Base-by-base conservation (phyloP, 1,140 invertebrate genomes). In the Dinothrombium tinctorium region DNA sequence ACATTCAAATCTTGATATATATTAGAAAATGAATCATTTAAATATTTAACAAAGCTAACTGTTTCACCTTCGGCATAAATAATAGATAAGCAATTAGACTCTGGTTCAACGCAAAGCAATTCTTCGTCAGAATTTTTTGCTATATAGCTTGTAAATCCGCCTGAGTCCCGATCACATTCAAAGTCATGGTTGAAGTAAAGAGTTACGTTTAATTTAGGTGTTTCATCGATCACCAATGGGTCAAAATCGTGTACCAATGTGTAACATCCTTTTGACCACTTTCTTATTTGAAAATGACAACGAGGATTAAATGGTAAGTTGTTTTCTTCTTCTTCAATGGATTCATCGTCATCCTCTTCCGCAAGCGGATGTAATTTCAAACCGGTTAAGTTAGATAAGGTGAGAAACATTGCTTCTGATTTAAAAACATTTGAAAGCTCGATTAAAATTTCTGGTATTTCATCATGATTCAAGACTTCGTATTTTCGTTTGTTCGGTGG, bases 101-200 rank as follows among this genome's bases (percentile, higher is more conserved):
- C 48, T 9, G 65, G 65, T 35, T 50, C 49, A 15, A 66, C 55
- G 14, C 57, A 59, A 40, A 67, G 42, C 15, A 67, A 47, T 62
- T 66, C 63, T 44, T 63, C 61, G 53, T 66, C 62, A 50, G 64
- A 62, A 42, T 58, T 62, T 50, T 59, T 59, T 2, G 59, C 62
- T 40, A 68, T 59, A 50, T 66, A 68, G 7, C 57, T 57, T 17
- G 59, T 60, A 46, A 55, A 61, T 2, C 66, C 66, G 23, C 66
- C 66, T 49, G 52, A 51, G 2, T 61, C 53, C 4, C n/a, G 14
- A 23, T 43, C 33, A 22, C 19, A 20, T 14, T 43, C 24, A 28
- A 23, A 19, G 20, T 43, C 36, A 39, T 44, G 3, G 14, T 33
- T 44, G 24, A 45, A 42, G n/a, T 21, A n/a, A 3, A 4, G 25